Evolutionary conservation across 2,113 vertebrate species (phyloP).

Genomic region (Dasyurus viverrinus): DNA sequence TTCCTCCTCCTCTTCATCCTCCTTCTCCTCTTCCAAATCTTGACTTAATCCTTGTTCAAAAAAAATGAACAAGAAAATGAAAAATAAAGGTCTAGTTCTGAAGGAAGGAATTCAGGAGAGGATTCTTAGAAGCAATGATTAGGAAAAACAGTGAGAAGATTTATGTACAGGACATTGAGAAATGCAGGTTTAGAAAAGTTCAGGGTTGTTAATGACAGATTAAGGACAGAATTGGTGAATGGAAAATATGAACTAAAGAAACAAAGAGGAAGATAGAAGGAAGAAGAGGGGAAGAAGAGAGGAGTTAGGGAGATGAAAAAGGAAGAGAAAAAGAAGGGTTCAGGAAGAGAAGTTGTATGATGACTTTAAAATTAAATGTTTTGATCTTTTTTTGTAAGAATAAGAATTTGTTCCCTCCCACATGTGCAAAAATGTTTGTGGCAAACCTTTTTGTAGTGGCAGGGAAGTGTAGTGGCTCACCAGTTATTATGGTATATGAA

Average conservation of each 20-base stretch:
- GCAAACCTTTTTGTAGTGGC: too few relatives aligned
- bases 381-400: background rate
- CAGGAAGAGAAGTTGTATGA: background rate
- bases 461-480: too few relatives aligned
- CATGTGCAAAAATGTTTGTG: too few relatives aligned
- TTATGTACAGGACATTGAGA: slow-evolving; percentile 1
- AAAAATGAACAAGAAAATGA: background rate
- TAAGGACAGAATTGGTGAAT: background rate
- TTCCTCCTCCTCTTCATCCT: too few relatives aligned
- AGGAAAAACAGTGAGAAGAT: slow-evolving; percentile 10
- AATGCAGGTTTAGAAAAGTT: background rate
- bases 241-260: slow-evolving; percentile 15
- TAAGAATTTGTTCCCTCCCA: too few relatives aligned
- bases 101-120: background rate
- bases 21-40: background rate
- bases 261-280: background rate
- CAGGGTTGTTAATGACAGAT: slow-evolving; percentile 41
- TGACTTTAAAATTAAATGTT: background rate
- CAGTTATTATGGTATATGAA: too few relatives aligned
- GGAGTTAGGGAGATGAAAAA: background rate
- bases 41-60: background rate
- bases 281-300: background rate
- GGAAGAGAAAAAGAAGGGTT: background rate
- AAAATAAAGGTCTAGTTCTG: background rate
- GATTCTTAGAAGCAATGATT: background rate